Evolutionary conservation across 2,888 invertebrate species (phyloP).

Genomic region (Zonitis immaculata): DNA sequence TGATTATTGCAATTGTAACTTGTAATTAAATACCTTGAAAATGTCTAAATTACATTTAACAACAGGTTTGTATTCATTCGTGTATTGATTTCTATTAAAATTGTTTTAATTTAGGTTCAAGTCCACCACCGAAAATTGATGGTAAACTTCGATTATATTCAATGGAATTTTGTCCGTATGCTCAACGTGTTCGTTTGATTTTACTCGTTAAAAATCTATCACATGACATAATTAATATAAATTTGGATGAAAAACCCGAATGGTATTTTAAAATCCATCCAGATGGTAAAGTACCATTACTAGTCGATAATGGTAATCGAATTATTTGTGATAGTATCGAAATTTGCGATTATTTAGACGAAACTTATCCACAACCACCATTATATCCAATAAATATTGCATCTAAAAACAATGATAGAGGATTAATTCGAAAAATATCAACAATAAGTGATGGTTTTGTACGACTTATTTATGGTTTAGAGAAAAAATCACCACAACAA

Average conservation of each 20-base stretch:
- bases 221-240: slow-evolving; percentile 69
- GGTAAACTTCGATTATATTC: slow-evolving; percentile 71
- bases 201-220: slow-evolving; percentile 71
- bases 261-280: slow-evolving; percentile 68
- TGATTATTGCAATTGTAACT: too few relatives aligned
- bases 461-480: slow-evolving; percentile 16
- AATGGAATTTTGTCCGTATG: slow-evolving; percentile 82
- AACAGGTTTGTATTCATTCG: background rate
- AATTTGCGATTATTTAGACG: slow-evolving; percentile 54
- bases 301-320: slow-evolving; percentile 46
- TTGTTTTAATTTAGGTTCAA: slow-evolving; percentile 55
- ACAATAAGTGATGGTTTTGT: slow-evolving; percentile 23
- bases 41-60: background rate
- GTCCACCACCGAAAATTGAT: slow-evolving; percentile 56
- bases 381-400: slow-evolving; percentile 49
- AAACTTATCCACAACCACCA: slow-evolving; percentile 50
- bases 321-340: slow-evolving; percentile 53
- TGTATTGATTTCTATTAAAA: background rate
- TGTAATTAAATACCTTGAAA: too few relatives aligned
- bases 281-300: slow-evolving; percentile 47
- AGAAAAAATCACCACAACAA: slow-evolving; percentile 25
- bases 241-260: slow-evolving; percentile 75
- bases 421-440: slow-evolving; percentile 33
- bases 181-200: slow-evolving; percentile 69
- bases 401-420: slow-evolving; percentile 32